Base-by-base conservation (phyloP, 35 echinoderm and acorn worm species). In the Apostichopus californicus region DNA sequence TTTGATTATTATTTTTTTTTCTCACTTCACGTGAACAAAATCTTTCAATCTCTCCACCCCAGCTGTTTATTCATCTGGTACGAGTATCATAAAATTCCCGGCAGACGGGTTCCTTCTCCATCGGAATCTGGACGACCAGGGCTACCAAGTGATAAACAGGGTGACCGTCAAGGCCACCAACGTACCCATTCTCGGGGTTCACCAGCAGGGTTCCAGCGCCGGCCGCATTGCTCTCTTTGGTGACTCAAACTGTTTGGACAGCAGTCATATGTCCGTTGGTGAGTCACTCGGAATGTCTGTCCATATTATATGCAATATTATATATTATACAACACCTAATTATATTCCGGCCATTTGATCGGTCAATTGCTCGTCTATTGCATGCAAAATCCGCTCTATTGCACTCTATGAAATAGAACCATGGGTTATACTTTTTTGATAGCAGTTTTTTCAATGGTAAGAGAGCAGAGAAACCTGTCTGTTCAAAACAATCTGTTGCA, bases 191-290 rank as follows among this genome's bases (percentile, higher is more conserved):
- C 92, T 99, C 2, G 97, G 97, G 11, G 21, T 99, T 77, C 90
- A 96, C 58, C 97, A 96, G 61, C 95, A 96, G 8, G 90, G 84
- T 78, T 34, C 77, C 59, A 90, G 34, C 9, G 59, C 95, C 18
- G 97, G 97, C 5, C 91, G 95, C 13, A 96, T 99, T 9, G 93
- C 92, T 12, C 93, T 99, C 9, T 99, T 94, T 92, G 97, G 97
- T 15, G 97, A 99, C 65, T 99, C 97, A 13, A 99, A 99, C 77
- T 99, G 97, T 81, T 65, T 99, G 8, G 97, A 99, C 46, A 99
- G 93, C 84, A 99, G 97, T 80, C 97, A 99, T 66, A 96, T 99
- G 93, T 91, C 96, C 63, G 86, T 87, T 73, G 94, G 97, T 98
- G 55, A 83, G 94, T 95, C 46, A 14, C 1, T 79, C 9, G 9